phyloP scores from a whole-genome alignment of 2,888 invertebrate genomes.

The Labia minor region DNA sequence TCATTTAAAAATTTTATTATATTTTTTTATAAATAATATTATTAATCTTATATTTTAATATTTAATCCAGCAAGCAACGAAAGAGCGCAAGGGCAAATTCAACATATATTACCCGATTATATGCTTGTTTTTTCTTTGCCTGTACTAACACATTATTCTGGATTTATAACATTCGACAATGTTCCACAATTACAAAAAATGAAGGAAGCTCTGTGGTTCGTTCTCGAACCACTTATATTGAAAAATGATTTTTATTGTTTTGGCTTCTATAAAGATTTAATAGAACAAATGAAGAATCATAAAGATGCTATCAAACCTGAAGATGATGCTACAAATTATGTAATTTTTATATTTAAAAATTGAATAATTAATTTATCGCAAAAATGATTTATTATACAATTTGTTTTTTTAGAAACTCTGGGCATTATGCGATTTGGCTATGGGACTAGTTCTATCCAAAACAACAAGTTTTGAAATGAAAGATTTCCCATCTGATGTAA shows the following conservation, averaged over 20 bases:
- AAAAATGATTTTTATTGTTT: constrained; percentile 91
- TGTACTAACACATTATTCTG: constrained; percentile 85
- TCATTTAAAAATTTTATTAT: constrained; percentile 23
- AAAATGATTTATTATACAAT: constrained; percentile 17
- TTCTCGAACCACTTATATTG: constrained; percentile 84
- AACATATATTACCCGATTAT: constrained; percentile 89
- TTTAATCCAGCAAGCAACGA: constrained; percentile 38
- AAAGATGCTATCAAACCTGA: constrained; percentile 78
- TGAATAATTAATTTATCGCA: not conserved
- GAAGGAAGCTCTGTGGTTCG: constrained; percentile 84
- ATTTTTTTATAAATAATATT: not conserved
- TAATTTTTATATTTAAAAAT: constrained; percentile 42
- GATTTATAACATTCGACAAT: constrained; percentile 66
- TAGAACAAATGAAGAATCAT: constrained; percentile 90
- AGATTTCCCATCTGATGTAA: constrained; percentile 74
- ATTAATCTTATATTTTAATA: not conserved
- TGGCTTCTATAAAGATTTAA: constrained; percentile 86
- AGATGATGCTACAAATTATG: constrained; percentile 71
- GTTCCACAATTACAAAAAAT: constrained; percentile 64
- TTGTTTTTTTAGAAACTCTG: constrained; percentile 70
- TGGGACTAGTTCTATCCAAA: constrained; percentile 79
- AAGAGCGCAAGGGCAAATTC: constrained; percentile 61
- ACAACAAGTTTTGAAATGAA: constrained; percentile 79
- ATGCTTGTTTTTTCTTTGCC: constrained; percentile 96
- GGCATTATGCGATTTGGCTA: constrained; percentile 90